Evolutionary conservation across 2,113 vertebrate genomes (phyloP), one percentile per base, ranked within the genome.

Genomic region (Lasiurus borealis): DNA sequence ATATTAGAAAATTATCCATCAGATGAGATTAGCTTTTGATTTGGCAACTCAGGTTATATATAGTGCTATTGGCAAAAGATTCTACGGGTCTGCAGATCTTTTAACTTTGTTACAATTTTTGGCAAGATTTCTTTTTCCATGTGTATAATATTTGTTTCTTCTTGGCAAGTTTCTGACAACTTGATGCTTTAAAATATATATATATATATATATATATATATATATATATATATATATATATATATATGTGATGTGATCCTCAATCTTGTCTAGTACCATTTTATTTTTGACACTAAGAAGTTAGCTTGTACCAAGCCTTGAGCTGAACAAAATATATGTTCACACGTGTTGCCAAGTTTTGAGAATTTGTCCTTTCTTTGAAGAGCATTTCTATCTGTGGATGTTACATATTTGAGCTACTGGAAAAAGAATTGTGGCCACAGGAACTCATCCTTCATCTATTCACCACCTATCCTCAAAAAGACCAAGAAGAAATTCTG

Each of bases 91-190:
- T 96, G 34, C 31, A 87, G 76, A 87, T 94, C 84, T 94, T 96
- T 96, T 64, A 88, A 88, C 93, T 95, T 94, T 19, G 86, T 94
- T 91, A 80, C 91, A 48, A 52, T 93, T 96, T 96, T 96, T 96
- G 94, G 86, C 93, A 94, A 84, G 64, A 19, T 82, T 96, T 97
- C 19, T 23, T 91, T 95, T 75, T 54, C n/a, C 93, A 31, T 81
- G 36, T 52, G n/a, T 92, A 18, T 85, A 78, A 81, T 94, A 81
- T 81, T 96, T 96, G 87, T 94, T 97, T 96, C 91, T 93, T 96
- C 54, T 91, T 96, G 94, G 93, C 94, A 96, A 97, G 59, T 93
- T 97, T 96, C 85, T 95, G 92, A 97, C 93, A 95, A 91, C 57
- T 68, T 89, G 93, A 93, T 94, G 34, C 72, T 95, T 94, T 83